A percentile compares a stretch with the other conserved stretches of the same genome.
phyloP scores from a whole-genome alignment of 2,888 invertebrate species.

The Xestobium rufovillosum region DNA sequence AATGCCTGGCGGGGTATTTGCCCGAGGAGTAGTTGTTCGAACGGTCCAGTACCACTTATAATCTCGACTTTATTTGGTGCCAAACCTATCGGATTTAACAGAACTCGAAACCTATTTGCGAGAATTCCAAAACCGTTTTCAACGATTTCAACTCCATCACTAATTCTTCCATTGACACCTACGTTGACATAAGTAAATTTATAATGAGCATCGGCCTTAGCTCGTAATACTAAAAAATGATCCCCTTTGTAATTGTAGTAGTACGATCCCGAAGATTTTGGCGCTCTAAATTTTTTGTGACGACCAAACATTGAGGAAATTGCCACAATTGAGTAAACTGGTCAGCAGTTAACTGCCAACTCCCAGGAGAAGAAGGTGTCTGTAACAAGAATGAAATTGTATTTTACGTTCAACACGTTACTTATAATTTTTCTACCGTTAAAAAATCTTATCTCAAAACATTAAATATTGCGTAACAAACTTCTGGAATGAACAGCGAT shows the following conservation, averaged over 20 bases:
- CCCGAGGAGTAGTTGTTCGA: no score
- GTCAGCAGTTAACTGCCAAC: not conserved
- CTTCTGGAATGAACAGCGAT: conserved; percentile 15
- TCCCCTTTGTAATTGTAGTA: conserved; percentile 21
- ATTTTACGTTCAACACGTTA: not conserved
- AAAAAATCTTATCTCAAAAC: conserved; percentile 1
- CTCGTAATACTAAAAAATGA: conserved; percentile 12
- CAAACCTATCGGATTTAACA: no score
- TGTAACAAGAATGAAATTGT: not conserved
- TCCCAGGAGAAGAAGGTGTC: not conserved
- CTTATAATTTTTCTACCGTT: conserved; percentile 2
- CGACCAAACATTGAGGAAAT: conserved; percentile 18
- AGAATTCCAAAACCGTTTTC: conserved; percentile 10
- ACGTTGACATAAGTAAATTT: conserved; percentile 15
- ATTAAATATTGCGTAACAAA: conserved; percentile 13
- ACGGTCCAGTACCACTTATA: no score
- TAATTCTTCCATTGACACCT: conserved; percentile 16
- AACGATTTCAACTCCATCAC: conserved; percentile 13
- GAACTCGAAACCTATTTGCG: no score
- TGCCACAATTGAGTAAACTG: conserved; percentile 6
- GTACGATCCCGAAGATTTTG: conserved; percentile 16
- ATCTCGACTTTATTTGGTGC: no score
- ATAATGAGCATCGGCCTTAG: conserved; percentile 12
- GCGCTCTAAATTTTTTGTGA: conserved; percentile 20
- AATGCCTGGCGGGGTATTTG: no score